Conservation (phyloP, 2,888 invertebrate species). For the Amblyjoppa proteus region DNA sequence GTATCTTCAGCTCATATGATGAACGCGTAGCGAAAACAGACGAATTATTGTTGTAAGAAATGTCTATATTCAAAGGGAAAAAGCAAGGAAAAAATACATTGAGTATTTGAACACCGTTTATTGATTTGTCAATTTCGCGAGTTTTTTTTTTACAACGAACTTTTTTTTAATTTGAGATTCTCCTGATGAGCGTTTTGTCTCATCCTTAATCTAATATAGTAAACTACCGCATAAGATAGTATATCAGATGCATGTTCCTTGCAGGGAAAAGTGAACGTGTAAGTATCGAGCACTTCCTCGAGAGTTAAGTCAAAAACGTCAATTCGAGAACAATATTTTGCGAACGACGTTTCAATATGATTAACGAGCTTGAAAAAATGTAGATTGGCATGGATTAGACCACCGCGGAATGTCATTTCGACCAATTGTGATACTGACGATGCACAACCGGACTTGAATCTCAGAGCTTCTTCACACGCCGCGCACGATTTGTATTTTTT, state of each 20-base stretch:
- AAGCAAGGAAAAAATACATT: background rate
- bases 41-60: background rate
- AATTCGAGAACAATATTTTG: conserved; percentile 30
- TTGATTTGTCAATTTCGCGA: conserved; percentile 39
- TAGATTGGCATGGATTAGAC: conserved; percentile 22
- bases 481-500: background rate
- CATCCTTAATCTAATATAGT: conserved; percentile 31
- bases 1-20: no score
- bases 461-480: background rate
- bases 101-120: background rate
- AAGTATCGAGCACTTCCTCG: conserved; percentile 45
- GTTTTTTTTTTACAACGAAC: conserved; percentile 33
- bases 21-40: background rate
- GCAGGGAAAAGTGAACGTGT: conserved; percentile 14
- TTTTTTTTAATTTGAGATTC: conserved; percentile 12
- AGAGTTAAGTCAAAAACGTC: conserved; percentile 43
- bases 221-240: conserved; percentile 6
- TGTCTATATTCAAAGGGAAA: background rate
- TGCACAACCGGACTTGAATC: background rate
- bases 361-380: conserved; percentile 19
- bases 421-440: conserved; percentile 35
- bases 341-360: conserved; percentile 33
- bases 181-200: conserved; percentile 37
- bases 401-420: conserved; percentile 28
- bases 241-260: conserved; percentile 22